Base-by-base conservation (phyloP, 2,113 vertebrate genomes). In the Echinops telfairi region DNA sequence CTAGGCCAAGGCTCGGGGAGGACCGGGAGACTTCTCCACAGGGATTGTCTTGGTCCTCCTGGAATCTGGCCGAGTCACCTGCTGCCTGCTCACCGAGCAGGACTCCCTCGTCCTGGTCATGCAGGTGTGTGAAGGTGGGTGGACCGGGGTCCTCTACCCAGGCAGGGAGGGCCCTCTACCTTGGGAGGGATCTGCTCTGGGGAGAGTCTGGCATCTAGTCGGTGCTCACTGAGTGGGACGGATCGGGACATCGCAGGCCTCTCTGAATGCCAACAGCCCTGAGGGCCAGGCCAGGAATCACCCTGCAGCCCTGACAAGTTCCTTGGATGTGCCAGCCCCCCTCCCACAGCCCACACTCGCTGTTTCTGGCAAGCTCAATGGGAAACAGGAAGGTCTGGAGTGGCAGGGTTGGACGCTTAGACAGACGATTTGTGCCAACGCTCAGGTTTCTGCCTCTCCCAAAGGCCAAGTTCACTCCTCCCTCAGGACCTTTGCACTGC, bases 401-500 rank as follows among this genome's bases (percentile, higher is more conserved):
- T 25, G 62, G 68, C 43, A 90, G 60, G 2, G 10, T 53, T 11
- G 36, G 43, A 87, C 38, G 25, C 66, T 85, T 7, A 80, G 47
- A 7, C 7, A 7, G 40, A 29, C 1, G 4, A 16, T 43, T 53
- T 82, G 0, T 33, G 40, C 36, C 43, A 33, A 31, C 62, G 60
- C 73, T 53, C 11, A 76, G 58, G 36, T 22, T 58, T 75, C 53
- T 68, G 78, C 43, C 47, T 89, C 20, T 86, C 15, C 47, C 70
- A 71, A 70, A 53, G 73, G 31, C 64, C 25, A 66, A 7, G 62
- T 20, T 3, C 20, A 23, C 57, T 38, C 68, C 79, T 88, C 58
- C 64, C 86, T 71, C 83, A 58, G 73, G 89, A 33, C 82, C 89
- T 92, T 82, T 79, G 80, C 31, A 57, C 20, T 3, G 29, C 38